These are phyloP conservation scores for Spodoptera exigua DNA, from an alignment of 2,888 invertebrate genomes.

Conservation along the genomic window DNA sequence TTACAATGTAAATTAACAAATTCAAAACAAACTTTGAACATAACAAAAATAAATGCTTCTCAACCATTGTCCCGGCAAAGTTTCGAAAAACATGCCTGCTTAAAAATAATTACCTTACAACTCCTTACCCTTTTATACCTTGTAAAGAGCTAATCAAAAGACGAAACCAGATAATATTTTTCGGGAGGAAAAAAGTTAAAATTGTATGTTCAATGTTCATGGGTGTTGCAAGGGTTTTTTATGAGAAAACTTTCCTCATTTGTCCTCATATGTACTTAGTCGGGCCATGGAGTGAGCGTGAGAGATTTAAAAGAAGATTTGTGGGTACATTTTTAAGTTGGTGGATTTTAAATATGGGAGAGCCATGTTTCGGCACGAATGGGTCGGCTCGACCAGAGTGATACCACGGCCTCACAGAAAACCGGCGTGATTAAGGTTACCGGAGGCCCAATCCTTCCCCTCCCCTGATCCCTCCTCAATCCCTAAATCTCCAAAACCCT, in stretches of 20 bases:
- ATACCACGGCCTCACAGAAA: no score
- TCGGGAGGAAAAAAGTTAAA: conserved; percentile 53
- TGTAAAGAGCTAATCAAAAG: conserved; percentile 37
- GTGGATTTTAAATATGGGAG: no score
- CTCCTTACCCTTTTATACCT: conserved; percentile 19
- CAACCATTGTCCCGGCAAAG: conserved; percentile 16
- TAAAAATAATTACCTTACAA: conserved; percentile 31
- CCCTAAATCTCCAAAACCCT: no score
- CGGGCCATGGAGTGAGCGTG: conserved; percentile 16
- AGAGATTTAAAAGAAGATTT: no score
- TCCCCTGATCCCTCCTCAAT: no score
- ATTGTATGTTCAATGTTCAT: conserved; percentile 51
- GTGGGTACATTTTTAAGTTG: no score
- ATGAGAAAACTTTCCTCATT: conserved; percentile 61
- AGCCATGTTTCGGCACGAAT: no score
- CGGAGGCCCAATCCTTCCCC: no score
- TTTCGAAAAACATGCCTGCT: conserved; percentile 18
- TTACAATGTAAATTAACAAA: conserved; percentile 12
- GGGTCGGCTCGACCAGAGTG: no score
- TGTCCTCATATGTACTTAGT: conserved; percentile 48
- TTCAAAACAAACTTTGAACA: conserved; percentile 3
- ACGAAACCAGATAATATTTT: conserved; percentile 44
- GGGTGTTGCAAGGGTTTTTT: conserved; percentile 49
- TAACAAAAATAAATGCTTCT: no score
- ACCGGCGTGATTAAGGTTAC: no score